phyloP scores from a whole-genome alignment of 1,140 invertebrate species.

The Mizuhopecten yessoensis region DNA sequence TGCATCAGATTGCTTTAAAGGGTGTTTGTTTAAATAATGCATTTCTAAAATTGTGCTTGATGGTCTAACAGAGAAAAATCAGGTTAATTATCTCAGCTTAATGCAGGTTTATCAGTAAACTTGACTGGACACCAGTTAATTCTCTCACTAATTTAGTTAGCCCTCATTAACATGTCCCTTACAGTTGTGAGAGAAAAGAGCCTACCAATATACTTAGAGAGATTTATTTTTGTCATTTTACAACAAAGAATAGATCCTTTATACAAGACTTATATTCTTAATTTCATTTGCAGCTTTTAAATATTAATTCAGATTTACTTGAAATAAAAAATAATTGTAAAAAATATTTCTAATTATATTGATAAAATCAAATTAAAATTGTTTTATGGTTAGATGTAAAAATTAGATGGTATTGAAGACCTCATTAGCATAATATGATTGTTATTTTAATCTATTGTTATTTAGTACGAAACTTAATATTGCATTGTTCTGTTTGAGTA shows the following conservation, averaged over 20 bases:
- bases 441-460: constrained; percentile 34
- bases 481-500: constrained; percentile 3
- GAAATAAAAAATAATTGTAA: not conserved
- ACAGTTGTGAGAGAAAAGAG: too few species aligned
- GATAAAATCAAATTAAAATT: not conserved
- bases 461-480: constrained; percentile 28
- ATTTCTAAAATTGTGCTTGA: constrained; percentile 39
- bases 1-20: constrained; percentile 32
- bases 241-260: too few species aligned
- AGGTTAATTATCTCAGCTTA: constrained; percentile 16
- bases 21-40: constrained; percentile 39
- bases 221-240: too few species aligned
- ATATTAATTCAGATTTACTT: not conserved
- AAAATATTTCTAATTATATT: constrained; percentile 9
- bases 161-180: not conserved
- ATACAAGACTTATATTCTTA: too few species aligned
- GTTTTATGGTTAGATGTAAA: not conserved
- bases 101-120: constrained; percentile 38
- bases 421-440: constrained; percentile 35
- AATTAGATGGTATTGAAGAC: constrained; percentile 8
- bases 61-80: constrained; percentile 28
- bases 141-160: not conserved
- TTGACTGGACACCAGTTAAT: not conserved
- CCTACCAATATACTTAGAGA: too few species aligned
- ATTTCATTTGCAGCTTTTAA: not conserved